phyloP scores from a whole-genome alignment of 2,113 vertebrate species.

The Tachysurus fulvidraco region DNA sequence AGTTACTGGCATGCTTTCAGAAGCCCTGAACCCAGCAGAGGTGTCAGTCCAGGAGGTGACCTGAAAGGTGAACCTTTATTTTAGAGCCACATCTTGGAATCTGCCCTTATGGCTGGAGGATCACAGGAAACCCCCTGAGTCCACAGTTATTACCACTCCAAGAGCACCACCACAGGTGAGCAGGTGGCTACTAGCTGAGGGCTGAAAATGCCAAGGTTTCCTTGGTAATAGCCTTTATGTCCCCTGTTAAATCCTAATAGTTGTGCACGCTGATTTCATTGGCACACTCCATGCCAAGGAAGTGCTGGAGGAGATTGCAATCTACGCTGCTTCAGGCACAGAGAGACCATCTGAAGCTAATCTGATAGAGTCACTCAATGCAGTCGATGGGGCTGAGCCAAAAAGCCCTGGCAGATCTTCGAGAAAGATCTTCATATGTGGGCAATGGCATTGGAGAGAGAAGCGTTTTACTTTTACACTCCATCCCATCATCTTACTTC shows the following conservation, averaged over 20 bases:
- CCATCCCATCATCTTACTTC: conserved; percentile 39
- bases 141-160: conserved; percentile 59
- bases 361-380: conserved; percentile 57
- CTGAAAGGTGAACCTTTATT: conserved; percentile 52
- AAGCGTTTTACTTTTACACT: conserved; percentile 43
- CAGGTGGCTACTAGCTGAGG: conserved; percentile 44
- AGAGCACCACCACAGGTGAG: conserved; percentile 57
- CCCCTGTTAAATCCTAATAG: conserved; percentile 59
- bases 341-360: conserved; percentile 47
- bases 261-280: conserved; percentile 57
- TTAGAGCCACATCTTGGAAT: conserved; percentile 47
- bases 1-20: conserved; percentile 45
- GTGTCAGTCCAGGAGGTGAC: conserved; percentile 45
- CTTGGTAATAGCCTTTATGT: conserved; percentile 49
- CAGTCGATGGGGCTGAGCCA: conserved; percentile 50
- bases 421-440: conserved; percentile 50
- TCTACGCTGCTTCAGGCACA: conserved; percentile 45
- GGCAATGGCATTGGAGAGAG: conserved; percentile 42
- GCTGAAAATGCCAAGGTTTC: conserved; percentile 55
- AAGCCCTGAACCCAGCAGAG: conserved; percentile 38
- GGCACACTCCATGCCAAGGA: conserved; percentile 56
- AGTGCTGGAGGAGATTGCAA: conserved; percentile 57
- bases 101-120: conserved; percentile 52
- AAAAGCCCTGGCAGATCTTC: conserved; percentile 51
- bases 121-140: conserved; percentile 59